These are phyloP conservation scores for Iphiclides podalirius DNA, from an alignment of 2,888 invertebrate genomes.

Conservation along the genomic window DNA sequence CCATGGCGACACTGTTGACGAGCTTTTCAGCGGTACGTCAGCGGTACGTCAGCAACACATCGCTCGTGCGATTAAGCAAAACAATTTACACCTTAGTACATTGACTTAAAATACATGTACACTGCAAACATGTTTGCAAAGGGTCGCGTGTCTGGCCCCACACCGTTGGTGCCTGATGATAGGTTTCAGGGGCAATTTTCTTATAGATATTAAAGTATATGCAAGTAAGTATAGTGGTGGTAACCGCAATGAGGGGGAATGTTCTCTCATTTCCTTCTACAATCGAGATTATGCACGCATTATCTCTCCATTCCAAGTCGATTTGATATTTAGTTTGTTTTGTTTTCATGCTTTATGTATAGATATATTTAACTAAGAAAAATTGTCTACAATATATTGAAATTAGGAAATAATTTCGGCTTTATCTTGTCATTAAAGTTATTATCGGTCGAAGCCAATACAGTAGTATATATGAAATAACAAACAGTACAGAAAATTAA, in stretches of 20 bases:
- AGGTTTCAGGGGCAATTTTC: conserved; percentile 68
- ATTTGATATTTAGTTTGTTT: too few relatives aligned
- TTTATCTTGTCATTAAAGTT: too few relatives aligned
- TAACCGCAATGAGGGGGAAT: conserved; percentile 41
- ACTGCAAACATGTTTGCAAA: conserved; percentile 21
- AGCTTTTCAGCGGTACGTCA: conserved; percentile 66
- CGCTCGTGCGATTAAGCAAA: conserved; percentile 20
- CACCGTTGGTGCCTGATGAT: conserved; percentile 52
- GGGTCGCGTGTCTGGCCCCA: conserved; percentile 57
- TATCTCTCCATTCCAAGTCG: conserved; percentile 13
- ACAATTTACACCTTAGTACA: conserved; percentile 36
- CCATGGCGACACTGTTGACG: conserved; percentile 63
- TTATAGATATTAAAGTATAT: conserved; percentile 53
- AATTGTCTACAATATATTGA: too few relatives aligned
- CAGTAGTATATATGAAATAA: too few relatives aligned
- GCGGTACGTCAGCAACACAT: conserved; percentile 24
- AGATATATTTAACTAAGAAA: too few relatives aligned
- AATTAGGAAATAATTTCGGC: too few relatives aligned
- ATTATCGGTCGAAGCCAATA: too few relatives aligned
- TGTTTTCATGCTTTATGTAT: too few relatives aligned
- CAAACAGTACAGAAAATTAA: too few relatives aligned
- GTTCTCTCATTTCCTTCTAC: conserved; percentile 52
- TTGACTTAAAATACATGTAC: conserved; percentile 23
- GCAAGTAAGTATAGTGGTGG: conserved; percentile 30
- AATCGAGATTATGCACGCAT: conserved; percentile 42